A percentile compares a stretch with the other conserved stretches of the same genome.
Conservation (phyloP, 1,140 invertebrate genomes). For the Lepidurus apus region DNA sequence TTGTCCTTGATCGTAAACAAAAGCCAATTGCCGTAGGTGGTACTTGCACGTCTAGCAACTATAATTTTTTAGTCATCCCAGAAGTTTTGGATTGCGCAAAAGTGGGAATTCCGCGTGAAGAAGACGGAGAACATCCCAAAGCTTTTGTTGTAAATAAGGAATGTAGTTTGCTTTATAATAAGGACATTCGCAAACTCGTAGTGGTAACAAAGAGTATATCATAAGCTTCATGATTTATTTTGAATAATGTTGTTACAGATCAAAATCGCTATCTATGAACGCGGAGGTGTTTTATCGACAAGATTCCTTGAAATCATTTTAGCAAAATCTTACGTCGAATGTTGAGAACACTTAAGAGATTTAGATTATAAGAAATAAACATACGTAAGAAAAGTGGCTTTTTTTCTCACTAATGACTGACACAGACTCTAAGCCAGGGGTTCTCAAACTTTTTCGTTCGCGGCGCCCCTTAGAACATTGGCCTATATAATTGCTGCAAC, state of each 20-base stretch:
- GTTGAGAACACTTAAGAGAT: neutral
- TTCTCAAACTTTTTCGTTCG: no score
- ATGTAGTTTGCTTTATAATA: constrained; percentile 24
- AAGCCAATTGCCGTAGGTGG: constrained; percentile 36
- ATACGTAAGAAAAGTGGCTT: no score
- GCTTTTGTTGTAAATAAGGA: constrained; percentile 36
- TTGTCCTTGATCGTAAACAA: neutral
- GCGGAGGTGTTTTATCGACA: constrained; percentile 31
- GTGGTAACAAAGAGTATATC: constrained; percentile 19
- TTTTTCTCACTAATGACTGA: no score
- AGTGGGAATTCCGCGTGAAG: constrained; percentile 47
- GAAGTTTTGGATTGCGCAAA: constrained; percentile 47
- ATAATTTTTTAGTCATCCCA: constrained; percentile 43
- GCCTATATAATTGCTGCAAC: no score
- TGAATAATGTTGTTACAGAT: constrained; percentile 8
- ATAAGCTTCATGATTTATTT: neutral
- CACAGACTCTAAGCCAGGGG: no score
- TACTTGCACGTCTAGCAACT: constrained; percentile 40
- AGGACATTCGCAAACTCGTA: constrained; percentile 34
- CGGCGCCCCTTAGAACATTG: no score
- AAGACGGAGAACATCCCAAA: constrained; percentile 45
- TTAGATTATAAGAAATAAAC: no score
- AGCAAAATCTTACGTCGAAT: constrained; percentile 27
- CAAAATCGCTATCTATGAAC: constrained; percentile 19
- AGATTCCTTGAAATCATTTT: constrained; percentile 22